A percentile compares a stretch with the other conserved stretches of the same genome.
Conservation (phyloP, 2,888 invertebrate genomes). For the Ypsolopha scabrella region DNA sequence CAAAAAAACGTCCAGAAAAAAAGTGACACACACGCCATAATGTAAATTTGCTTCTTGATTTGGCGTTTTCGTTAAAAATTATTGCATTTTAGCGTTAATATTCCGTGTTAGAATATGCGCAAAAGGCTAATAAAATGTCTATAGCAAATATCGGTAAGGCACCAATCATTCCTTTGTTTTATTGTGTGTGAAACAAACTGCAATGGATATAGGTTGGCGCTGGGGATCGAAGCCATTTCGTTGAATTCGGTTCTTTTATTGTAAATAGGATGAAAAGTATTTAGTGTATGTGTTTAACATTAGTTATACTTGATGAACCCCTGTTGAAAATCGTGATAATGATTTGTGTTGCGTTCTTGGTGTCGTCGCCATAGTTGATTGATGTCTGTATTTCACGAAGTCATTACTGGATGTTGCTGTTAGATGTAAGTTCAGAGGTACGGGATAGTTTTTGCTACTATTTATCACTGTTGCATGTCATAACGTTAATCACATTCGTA, state of each 20-base stretch:
- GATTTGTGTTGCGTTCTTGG: slow-evolving; percentile 26
- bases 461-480: no score
- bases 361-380: slow-evolving; percentile 57
- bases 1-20: slow-evolving; percentile 46
- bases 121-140: slow-evolving; percentile 59
- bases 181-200: slow-evolving; percentile 22
- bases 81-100: slow-evolving; percentile 47
- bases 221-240: slow-evolving; percentile 63
- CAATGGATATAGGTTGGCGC: slow-evolving; percentile 56
- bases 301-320: background rate
- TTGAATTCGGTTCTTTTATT: slow-evolving; percentile 20
- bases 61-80: slow-evolving; percentile 62
- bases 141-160: slow-evolving; percentile 58
- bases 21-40: slow-evolving; percentile 71
- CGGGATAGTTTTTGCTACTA: no score
- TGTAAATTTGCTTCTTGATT: slow-evolving; percentile 63
- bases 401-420: slow-evolving; percentile 30
- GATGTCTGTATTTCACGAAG: slow-evolving; percentile 37
- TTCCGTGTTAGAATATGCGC: slow-evolving; percentile 35
- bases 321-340: slow-evolving; percentile 10
- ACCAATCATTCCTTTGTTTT: slow-evolving; percentile 10
- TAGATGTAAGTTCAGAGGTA: background rate
- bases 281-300: background rate
- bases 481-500: no score
- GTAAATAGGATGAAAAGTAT: slow-evolving; percentile 16